Base-by-base conservation (phyloP, 2,888 invertebrate genomes). In the Molorchus minor region DNA sequence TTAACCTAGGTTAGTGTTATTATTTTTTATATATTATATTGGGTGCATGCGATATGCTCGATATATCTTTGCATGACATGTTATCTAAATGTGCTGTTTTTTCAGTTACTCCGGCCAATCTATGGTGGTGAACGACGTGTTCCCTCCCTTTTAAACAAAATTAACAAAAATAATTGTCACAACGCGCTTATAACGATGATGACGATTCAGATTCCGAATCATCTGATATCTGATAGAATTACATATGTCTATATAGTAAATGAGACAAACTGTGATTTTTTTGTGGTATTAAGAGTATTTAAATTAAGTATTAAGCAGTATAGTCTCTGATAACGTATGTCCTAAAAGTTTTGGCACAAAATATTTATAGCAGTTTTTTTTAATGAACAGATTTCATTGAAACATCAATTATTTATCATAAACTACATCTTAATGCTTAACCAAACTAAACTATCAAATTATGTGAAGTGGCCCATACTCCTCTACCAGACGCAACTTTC, bases 101-200 rank as follows among this genome's bases (percentile, higher is more conserved):
- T 91, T 83, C 91, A 94, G 94, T 86, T 94, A 94, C 88, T 86
- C 90, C 85, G 92, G 92, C 86, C 94, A 94, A 86, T 92, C 93
- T 85, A 87, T 90, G 87, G 90, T 91, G 84, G 92, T 94, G 85
- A 92, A 94, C 89, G 93, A 93, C 84, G 88, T 93, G 83, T 94
- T 94, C 86, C 94, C 94, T 81, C 87, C 86, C 81, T 86, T 56
- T 68, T 74, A 61, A 49, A 76, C 61, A 79, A 80, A 78, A 71
- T 79, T 68, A n/a, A n/a, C n/a, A 67, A 63, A 56, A 68, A 67
- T 25, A 72, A 64, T 61, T 61, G 72, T 61, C 61, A 64, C 36
- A 70, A 71, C 58, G 53, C 52, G n/a, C n/a, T n/a, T n/a, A n/a
- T 35, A 67, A 68, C 44, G 61, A 67, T 40, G 64, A 62, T 30